Evolutionary conservation across 2,113 vertebrate genomes (phyloP).

Genomic region (Castor canadensis): DNA sequence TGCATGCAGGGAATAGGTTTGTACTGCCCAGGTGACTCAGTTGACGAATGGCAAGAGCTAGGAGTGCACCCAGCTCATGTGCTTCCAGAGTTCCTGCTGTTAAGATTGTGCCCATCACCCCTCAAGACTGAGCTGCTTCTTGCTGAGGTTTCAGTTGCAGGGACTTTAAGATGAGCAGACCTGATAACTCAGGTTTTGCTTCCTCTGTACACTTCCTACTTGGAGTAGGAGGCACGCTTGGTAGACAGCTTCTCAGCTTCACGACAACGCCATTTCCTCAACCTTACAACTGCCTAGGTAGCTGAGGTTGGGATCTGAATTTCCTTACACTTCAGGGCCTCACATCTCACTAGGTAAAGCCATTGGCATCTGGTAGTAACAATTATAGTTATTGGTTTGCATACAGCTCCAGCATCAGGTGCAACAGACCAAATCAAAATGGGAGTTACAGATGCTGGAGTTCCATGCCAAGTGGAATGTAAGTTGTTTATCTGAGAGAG

Average conservation of each 20-base stretch:
- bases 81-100: not conserved
- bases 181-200: not conserved
- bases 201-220: not conserved
- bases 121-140: not conserved
- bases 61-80: not conserved
- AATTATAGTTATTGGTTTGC: not conserved
- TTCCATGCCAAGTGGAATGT: not conserved
- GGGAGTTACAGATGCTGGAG: not conserved
- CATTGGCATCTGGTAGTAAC: not conserved
- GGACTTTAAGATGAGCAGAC: not conserved
- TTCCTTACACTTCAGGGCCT: not conserved
- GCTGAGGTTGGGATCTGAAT: not conserved
- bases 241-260: not conserved
- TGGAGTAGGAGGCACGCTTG: not conserved
- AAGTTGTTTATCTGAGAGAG: not conserved
- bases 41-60: not conserved
- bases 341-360: not conserved
- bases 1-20: not conserved
- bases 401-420: not conserved
- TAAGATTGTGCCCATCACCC: not conserved
- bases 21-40: not conserved
- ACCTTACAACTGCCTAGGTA: not conserved
- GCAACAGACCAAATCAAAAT: not conserved
- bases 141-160: not conserved
- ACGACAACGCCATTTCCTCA: not conserved